phyloP scores from a whole-genome alignment of 2,888 invertebrate species.

The Thalpophila matura region DNA sequence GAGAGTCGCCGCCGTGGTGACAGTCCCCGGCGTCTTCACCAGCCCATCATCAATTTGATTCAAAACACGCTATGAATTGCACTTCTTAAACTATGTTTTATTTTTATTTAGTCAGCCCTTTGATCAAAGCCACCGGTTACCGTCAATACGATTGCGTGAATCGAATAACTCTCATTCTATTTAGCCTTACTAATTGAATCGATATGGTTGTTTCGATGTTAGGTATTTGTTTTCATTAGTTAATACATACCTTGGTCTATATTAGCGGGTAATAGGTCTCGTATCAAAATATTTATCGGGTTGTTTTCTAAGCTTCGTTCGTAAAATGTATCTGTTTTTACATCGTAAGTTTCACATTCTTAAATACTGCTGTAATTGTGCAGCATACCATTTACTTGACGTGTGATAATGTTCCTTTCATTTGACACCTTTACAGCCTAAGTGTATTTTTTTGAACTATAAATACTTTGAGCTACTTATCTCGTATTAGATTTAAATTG shows the following conservation, averaged over 20 bases:
- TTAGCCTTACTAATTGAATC: constrained; percentile 79
- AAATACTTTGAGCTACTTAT: constrained; percentile 67
- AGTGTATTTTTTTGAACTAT: constrained; percentile 21
- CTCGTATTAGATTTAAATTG: constrained; percentile 77
- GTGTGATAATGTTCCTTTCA: not conserved
- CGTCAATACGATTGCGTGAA: constrained; percentile 70
- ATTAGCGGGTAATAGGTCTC: constrained; percentile 56
- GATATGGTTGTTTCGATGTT: constrained; percentile 73
- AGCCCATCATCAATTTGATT: constrained; percentile 73
- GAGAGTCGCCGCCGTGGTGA: constrained; percentile 72
- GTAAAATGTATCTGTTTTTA: constrained; percentile 30
- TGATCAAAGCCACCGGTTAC: constrained; percentile 73
- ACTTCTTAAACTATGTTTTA: constrained; percentile 64
- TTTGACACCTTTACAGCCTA: not conserved
- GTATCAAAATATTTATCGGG: constrained; percentile 45
- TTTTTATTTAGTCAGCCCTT: constrained; percentile 65
- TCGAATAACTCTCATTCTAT: constrained; percentile 76
- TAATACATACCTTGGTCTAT: constrained; percentile 59
- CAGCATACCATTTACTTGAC: not conserved
- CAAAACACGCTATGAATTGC: constrained; percentile 73
- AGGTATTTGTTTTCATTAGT: constrained; percentile 80
- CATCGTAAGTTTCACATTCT: constrained; percentile 26
- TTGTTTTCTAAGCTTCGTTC: constrained; percentile 38
- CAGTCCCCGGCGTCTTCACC: constrained; percentile 61
- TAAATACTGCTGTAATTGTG: constrained; percentile 2